Evolutionary conservation across 2,797 vertebrate genomes (phyloP).

Genomic region (Gymnoscopelus braueri): DNA sequence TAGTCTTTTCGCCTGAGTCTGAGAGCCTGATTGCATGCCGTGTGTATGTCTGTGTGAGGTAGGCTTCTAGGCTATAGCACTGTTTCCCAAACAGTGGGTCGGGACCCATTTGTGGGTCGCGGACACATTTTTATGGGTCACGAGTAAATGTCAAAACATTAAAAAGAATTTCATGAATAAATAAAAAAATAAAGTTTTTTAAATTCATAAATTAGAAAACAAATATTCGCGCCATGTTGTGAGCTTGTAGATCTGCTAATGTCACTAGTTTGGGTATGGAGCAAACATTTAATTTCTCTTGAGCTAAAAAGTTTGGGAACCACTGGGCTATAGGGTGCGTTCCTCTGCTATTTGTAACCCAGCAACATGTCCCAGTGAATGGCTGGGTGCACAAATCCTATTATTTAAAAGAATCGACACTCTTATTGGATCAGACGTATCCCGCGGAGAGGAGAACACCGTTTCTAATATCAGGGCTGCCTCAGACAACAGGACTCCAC

Average conservation of each 20-base stretch:
- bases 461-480: slow-evolving; percentile 1
- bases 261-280: no score
- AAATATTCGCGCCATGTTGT: no score
- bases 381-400: slow-evolving; percentile 71
- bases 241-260: no score
- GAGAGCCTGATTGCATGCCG: slow-evolving; percentile 58
- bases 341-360: slow-evolving; percentile 78
- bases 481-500: slow-evolving; percentile 9
- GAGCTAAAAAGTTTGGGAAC: no score
- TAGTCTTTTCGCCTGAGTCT: not conserved
- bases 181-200: no score
- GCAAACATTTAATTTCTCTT: no score
- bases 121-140: no score
- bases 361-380: slow-evolving; percentile 77
- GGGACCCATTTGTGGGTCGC: no score
- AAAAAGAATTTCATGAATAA: no score
- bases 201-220: no score
- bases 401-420: slow-evolving; percentile 59
- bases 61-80: not conserved
- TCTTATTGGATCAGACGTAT: slow-evolving; percentile 45
- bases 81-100: no score
- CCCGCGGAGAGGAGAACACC: slow-evolving; percentile 30
- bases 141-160: no score
- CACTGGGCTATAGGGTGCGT: slow-evolving; percentile 52
- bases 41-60: slow-evolving; percentile 13